Evolutionary conservation across 2,888 invertebrate species (phyloP), one percentile per base, ranked within the genome.

Genomic region (Gibbula magus): DNA sequence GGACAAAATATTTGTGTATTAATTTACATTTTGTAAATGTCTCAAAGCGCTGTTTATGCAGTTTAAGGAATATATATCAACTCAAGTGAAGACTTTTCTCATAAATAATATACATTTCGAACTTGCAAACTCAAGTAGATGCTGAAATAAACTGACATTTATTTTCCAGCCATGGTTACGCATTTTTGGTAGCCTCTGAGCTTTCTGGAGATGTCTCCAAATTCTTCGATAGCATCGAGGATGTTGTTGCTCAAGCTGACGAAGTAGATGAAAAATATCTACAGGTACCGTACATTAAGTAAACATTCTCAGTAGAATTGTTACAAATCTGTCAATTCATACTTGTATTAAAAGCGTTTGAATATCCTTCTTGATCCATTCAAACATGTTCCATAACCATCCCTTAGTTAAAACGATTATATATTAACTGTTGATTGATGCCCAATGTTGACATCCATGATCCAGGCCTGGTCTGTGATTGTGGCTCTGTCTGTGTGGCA

Each of bases 211-310:
- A 93, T 77, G 84, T 93, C 7, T 90, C 89, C 67, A 89, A 91
- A 75, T 92, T 93, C 66, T 94, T 95, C 66, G 95, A 96, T 81
- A 95, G 96, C 78, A 96, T 98, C 32, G 98, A 98, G 93, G 97
- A 98, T 92, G 96, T 97, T n/a, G 94, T 99, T 81, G 96, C 97
- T 2, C 98, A 98, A 90, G 98, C 98, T 1, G 99, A 99, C 93
- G 98, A 99, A 94, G 96, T 97, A 4, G 97, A 98, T 93, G 96
- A 96, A 16, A 95, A 95, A 89, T 95, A 96, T 88, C 94, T 94
- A 79, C 93, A 94, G 89, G 94, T 94, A 81, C 84, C 85, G 1
- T n/a, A 16, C 13, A 13, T 45, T 10, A 10, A 45, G 1, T 8
- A 5, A 35, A 35, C n/a, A n/a, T n/a, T n/a, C n/a, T n/a, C n/a